Percentiles rank a stretch among this genome's conserved stretches.
phyloP scores from a whole-genome alignment of 1,140 invertebrate species.

The Cepaea nemoralis region DNA sequence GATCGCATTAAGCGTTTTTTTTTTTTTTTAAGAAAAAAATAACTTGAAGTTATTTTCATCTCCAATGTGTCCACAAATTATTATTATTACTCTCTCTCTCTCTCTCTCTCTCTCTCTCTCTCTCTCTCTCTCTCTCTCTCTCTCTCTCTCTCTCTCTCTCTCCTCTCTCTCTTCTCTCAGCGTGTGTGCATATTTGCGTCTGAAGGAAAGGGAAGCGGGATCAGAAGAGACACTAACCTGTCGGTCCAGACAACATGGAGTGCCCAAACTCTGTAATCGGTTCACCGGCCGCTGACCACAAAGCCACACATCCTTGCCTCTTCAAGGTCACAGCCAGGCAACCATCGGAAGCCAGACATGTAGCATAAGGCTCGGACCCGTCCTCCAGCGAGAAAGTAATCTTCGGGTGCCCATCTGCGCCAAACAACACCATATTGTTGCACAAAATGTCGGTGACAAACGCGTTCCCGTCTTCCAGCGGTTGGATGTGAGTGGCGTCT shows the following conservation, averaged over 20 bases:
- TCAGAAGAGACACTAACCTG: constrained; percentile 29
- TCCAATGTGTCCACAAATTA: no score
- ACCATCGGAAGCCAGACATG: constrained; percentile 36
- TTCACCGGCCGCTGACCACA: constrained; percentile 41
- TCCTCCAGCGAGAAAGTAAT: constrained; percentile 31
- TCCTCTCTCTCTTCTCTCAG: no score
- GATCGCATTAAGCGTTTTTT: no score
- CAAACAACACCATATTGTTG: constrained; percentile 35
- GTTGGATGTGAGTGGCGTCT: constrained; percentile 25
- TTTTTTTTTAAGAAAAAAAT: no score
- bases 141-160: no score
- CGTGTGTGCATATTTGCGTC: no score
- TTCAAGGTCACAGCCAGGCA: constrained; percentile 45
- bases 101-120: no score
- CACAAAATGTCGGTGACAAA: constrained; percentile 37
- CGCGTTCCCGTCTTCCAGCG: constrained; percentile 1
- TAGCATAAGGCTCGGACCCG: constrained; percentile 46
- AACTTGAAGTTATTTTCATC: no score
- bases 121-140: no score
- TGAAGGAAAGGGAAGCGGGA: no score
- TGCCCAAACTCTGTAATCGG: constrained; percentile 39
- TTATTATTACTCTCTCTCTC: no score
- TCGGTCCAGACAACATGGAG: constrained; percentile 37
- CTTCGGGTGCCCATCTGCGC: not conserved
- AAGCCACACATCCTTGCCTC: constrained; percentile 41